These are phyloP conservation scores for Fragum fragum DNA, from an alignment of 2,888 invertebrate genomes.

Conservation along the genomic window DNA sequence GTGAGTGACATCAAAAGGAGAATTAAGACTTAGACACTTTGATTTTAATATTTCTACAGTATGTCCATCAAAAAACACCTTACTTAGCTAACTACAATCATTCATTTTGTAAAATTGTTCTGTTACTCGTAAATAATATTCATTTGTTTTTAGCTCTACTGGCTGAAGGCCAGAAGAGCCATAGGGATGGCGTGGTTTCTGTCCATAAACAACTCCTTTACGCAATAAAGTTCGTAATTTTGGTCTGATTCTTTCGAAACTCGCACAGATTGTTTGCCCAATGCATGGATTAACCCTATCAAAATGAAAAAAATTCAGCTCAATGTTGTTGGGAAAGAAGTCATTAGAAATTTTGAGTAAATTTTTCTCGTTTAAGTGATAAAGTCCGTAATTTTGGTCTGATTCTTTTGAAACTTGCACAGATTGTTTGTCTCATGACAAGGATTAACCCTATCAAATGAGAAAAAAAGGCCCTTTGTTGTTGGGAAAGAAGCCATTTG, in stretches of 20 bases:
- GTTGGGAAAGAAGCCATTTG: slow-evolving; percentile 9
- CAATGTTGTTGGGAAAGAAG: not conserved
- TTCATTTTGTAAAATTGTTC: too few relatives aligned
- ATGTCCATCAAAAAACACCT: too few relatives aligned
- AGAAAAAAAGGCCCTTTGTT: not conserved
- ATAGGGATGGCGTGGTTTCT: too few relatives aligned
- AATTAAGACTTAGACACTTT: too few relatives aligned
- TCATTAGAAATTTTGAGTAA: not conserved
- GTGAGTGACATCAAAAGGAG: not conserved
- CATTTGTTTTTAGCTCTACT: too few relatives aligned
- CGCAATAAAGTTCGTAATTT: not conserved
- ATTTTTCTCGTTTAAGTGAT: not conserved
- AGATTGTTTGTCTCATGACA: slow-evolving; percentile 14
- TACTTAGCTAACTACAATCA: too few relatives aligned
- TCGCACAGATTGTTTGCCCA: slow-evolving; percentile 11
- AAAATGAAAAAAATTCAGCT: not conserved
- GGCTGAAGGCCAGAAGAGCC: too few relatives aligned
- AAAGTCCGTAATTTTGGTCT: not conserved
- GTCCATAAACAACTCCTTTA: not conserved
- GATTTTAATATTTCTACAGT: too few relatives aligned
- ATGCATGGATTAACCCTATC: slow-evolving; percentile 8
- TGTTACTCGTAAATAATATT: too few relatives aligned
- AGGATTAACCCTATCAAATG: slow-evolving; percentile 14
- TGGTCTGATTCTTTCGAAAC: not conserved
- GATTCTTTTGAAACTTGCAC: slow-evolving; percentile 7